Percentiles rank a stretch among this genome's conserved stretches.
Evolutionary conservation across 2,113 vertebrate species (phyloP).

Genomic region (Bostrychus sinensis): DNA sequence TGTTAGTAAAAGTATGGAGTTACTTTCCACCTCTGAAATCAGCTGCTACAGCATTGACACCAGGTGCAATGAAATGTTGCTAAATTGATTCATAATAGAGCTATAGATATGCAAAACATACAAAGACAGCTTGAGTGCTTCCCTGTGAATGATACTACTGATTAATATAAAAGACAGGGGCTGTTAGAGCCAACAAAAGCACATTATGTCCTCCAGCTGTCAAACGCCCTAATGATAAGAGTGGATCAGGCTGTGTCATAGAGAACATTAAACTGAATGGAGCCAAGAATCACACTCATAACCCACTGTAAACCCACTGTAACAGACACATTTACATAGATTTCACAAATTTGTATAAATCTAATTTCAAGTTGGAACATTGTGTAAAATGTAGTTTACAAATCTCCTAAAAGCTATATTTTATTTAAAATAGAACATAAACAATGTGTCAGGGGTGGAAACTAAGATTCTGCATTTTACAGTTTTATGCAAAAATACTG

Average conservation of each 20-base stretch:
- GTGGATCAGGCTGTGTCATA: not conserved
- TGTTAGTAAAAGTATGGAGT: not conserved
- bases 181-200: slow-evolving; percentile 36
- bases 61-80: slow-evolving; percentile 19
- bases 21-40: slow-evolving; percentile 11
- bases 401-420: too few species aligned
- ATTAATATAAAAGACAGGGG: slow-evolving; percentile 38
- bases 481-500: too few species aligned
- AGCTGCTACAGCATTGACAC: slow-evolving; percentile 25
- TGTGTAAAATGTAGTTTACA: too few species aligned
- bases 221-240: slow-evolving; percentile 39
- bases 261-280: not conserved
- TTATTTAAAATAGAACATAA: too few species aligned
- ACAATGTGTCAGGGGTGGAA: too few species aligned
- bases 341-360: not conserved
- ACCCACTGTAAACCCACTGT: not conserved
- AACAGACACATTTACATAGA: not conserved
- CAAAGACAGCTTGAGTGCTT: slow-evolving; percentile 33
- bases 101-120: slow-evolving; percentile 34
- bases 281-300: slow-evolving; percentile 8
- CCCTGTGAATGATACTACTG: slow-evolving; percentile 24
- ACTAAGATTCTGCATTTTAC: too few species aligned
- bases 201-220: slow-evolving; percentile 35
- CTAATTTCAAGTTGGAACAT: too few species aligned
- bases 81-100: slow-evolving; percentile 32